phyloP scores from a whole-genome alignment of 2,113 vertebrate species.

The Tichodroma muraria region DNA sequence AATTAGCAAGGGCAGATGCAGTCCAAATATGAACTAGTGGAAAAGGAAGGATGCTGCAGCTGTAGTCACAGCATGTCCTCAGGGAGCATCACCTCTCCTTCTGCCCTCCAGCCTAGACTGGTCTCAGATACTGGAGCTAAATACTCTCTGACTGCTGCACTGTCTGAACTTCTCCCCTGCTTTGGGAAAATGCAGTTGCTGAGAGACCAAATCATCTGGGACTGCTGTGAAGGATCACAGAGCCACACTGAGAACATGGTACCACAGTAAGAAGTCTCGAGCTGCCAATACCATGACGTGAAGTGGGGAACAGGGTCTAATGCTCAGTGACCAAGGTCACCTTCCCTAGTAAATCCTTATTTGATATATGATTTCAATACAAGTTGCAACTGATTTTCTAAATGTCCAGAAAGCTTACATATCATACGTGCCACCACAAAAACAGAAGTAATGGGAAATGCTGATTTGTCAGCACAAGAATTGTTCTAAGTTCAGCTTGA shows the following conservation, averaged over 20 bases:
- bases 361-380: background rate
- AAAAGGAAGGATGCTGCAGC: background rate
- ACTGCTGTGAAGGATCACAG: background rate
- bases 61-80: background rate
- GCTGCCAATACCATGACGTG: background rate
- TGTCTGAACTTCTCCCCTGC: background rate
- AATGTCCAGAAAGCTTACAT: background rate
- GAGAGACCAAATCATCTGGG: background rate
- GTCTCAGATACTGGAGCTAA: background rate
- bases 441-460: background rate
- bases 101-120: background rate
- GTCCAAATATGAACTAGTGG: background rate
- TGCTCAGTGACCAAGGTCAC: background rate
- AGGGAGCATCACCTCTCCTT: background rate
- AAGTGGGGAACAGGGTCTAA: background rate
- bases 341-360: background rate
- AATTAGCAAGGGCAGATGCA: background rate
- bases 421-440: background rate
- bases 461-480: background rate
- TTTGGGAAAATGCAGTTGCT: background rate
- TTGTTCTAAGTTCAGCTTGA: background rate
- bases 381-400: background rate
- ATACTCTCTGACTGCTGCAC: background rate
- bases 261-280: background rate
- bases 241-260: background rate